Percentiles rank a stretch among this genome's conserved stretches.
Conservation (phyloP, 2,888 invertebrate species). For the Xylota sylvarum region DNA sequence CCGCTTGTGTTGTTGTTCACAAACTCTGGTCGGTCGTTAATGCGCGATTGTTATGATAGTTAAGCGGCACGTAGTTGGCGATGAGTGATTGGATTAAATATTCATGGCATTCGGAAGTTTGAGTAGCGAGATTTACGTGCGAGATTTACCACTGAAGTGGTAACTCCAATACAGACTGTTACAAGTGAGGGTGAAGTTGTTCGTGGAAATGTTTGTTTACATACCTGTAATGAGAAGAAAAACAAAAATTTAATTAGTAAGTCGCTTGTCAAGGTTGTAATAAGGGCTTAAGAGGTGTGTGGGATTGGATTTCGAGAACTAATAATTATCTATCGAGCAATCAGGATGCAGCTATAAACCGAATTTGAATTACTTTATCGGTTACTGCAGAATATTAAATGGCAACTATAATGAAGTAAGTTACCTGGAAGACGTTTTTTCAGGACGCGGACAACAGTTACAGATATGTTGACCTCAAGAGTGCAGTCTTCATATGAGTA, state of each 20-base stretch:
- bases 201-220: constrained; percentile 26
- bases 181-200: background rate
- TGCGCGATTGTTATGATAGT: constrained; percentile 25
- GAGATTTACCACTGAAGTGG: background rate
- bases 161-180: background rate
- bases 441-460: no score
- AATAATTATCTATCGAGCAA: no score
- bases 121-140: background rate
- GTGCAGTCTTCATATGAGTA: no score
- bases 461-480: no score
- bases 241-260: background rate
- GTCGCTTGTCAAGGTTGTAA: background rate
- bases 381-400: no score
- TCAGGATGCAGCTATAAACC: no score
- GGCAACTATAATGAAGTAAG: no score
- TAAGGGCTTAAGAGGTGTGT: no score
- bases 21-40: constrained; percentile 3
- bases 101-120: constrained; percentile 10
- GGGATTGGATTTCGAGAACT: no score
- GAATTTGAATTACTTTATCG: no score
- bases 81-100: constrained; percentile 11
- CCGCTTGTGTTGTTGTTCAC: background rate
- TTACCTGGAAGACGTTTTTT: no score
- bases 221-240: constrained; percentile 44
- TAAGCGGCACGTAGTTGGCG: constrained; percentile 14